A percentile compares a stretch with the other conserved stretches of the same genome.
phyloP scores from a whole-genome alignment of 2,888 invertebrate species.

The Megalurothrips usitatus region DNA sequence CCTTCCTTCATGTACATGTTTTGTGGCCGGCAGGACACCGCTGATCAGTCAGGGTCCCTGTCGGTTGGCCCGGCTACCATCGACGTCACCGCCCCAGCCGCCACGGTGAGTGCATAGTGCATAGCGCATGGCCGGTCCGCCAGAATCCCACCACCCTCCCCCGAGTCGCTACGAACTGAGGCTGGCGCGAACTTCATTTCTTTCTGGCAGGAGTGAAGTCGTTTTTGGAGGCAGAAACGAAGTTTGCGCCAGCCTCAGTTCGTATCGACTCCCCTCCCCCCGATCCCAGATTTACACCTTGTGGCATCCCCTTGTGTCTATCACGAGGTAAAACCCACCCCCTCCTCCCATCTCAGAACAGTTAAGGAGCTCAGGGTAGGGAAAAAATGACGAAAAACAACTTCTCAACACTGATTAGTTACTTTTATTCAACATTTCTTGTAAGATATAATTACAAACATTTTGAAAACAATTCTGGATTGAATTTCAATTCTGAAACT shows the following conservation, averaged over 20 bases:
- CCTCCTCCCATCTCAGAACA: too few relatives aligned
- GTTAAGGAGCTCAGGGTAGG: neutral
- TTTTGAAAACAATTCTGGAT: neutral
- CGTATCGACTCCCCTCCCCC: too few relatives aligned
- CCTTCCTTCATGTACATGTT: too few relatives aligned
- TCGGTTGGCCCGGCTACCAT: neutral
- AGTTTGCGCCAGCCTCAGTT: too few relatives aligned
- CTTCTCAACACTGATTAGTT: neutral
- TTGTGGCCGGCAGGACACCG: neutral
- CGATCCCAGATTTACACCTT: too few relatives aligned
- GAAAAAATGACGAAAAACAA: neutral
- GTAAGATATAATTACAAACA: neutral
- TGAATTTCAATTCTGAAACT: neutral
- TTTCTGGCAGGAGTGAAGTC: too few relatives aligned
- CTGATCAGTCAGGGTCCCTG: neutral
- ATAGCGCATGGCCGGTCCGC: neutral
- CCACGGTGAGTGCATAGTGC: neutral
- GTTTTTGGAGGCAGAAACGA: too few relatives aligned
- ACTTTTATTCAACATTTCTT: neutral
- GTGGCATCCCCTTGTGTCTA: too few relatives aligned
- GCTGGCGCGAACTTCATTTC: too few relatives aligned
- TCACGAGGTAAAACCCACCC: too few relatives aligned
- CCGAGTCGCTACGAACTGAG: too few relatives aligned
- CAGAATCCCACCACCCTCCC: too few relatives aligned
- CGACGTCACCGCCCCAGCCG: neutral